phyloP scores from a whole-genome alignment of 1,140 invertebrate species.

The Eulimnadia texana region DNA sequence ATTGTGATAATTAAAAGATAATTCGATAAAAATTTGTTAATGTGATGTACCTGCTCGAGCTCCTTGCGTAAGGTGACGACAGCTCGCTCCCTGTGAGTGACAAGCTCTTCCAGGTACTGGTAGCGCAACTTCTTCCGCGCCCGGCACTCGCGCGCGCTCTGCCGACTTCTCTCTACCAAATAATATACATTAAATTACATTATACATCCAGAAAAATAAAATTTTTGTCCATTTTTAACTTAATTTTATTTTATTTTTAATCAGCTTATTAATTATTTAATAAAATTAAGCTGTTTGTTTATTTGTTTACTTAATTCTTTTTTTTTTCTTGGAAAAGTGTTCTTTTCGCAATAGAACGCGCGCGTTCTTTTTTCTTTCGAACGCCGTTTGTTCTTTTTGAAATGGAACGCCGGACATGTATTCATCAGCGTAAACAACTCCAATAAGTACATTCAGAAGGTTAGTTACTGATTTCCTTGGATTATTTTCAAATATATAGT shows the following conservation, averaged over 20 bases:
- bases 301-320: background rate
- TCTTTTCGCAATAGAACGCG: background rate
- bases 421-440: no score
- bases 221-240: background rate
- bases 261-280: no score
- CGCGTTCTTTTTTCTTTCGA: background rate
- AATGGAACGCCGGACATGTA: no score
- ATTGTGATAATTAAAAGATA: background rate
- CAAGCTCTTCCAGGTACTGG: constrained; percentile 92
- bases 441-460: no score
- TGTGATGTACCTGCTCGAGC: constrained; percentile 60
- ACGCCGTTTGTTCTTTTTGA: no score
- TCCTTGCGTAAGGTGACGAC: constrained; percentile 77
- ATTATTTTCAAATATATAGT: background rate
- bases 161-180: constrained; percentile 72
- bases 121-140: constrained; percentile 92
- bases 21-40: background rate
- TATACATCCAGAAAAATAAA: constrained; percentile 7
- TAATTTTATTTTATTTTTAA: background rate
- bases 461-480: no score
- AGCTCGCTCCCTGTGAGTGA: constrained; percentile 84
- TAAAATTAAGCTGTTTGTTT: no score
- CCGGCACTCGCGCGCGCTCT: constrained; percentile 91
- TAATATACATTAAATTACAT: background rate
- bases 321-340: background rate